Evolutionary conservation across 1,140 invertebrate genomes (phyloP), one percentile per base, ranked within the genome.

Genomic region (Aphaenogaster rudis): DNA sequence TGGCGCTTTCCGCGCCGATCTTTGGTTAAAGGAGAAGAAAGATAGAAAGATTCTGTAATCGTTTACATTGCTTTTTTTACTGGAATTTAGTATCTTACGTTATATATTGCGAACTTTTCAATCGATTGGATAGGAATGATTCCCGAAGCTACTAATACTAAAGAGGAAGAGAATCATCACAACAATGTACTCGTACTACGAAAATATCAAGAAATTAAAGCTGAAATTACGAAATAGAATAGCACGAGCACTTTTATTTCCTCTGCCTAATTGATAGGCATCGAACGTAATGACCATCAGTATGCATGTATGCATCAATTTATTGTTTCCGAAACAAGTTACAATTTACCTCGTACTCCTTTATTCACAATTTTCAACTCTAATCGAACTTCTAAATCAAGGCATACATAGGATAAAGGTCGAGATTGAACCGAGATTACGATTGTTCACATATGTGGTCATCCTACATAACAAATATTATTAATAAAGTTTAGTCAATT

Each of bases 41-140:
- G 39, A 77, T 59, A 76, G 77, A 87, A 86, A 7, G 8, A 69
- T 80, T 86, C 72, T 88, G 88, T 91, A 87, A 87, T 88, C 86
- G 87, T 93, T 92, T 92, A 92, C 78, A 92, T 91, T 90, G 84
- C 84, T 91, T 91, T 84, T 91, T 92, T 87, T 89, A 93, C 63
- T 88, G 69, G 67, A 78, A 86, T 86, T 90, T 92, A 90, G 61
- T 86, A 86, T 80, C 63, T 82, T 90, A 78, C 42, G 64, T 88
- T 88, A 17, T 61, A 17, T 61, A 84, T 92, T 89, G 66, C 52
- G 77, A 36, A 69, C 82, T 87, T 88, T 86, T 90, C 28, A 66
- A 82, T 66, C 39, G 21, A 87, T 86, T 86, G 76, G 89, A 87
- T 67, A 72, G 33, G 59, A 87, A 85, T 81, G 78, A 86, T 85